phyloP scores from a whole-genome alignment of 2,888 invertebrate species.

The Zonitis immaculata region DNA sequence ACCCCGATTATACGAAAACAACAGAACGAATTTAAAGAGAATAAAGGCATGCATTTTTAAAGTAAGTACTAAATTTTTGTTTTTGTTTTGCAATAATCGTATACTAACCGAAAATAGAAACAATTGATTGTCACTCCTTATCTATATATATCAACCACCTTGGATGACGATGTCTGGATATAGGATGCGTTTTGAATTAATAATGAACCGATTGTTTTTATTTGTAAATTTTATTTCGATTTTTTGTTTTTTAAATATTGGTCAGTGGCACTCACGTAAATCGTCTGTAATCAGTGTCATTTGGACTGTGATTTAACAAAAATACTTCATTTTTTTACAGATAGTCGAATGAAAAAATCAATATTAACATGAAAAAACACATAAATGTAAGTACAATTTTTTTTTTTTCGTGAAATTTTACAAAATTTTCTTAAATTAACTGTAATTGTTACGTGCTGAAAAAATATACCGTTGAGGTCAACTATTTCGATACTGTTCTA shows the following conservation, averaged over 20 bases:
- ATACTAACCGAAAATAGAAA: not conserved
- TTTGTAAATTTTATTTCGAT: not conserved
- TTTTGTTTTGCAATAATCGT: no score
- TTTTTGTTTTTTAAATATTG: conserved; percentile 30
- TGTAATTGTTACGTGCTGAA: conserved; percentile 1
- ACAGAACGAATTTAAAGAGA: no score
- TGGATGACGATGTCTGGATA: not conserved
- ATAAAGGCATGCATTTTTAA: not conserved
- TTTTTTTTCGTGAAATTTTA: not conserved
- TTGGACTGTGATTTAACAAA: not conserved
- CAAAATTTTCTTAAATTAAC: no score
- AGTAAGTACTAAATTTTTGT: no score
- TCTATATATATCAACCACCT: not conserved
- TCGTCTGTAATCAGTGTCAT: conserved; percentile 15
- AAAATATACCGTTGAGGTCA: not conserved
- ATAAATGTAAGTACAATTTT: conserved; percentile 7
- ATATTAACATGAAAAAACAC: conserved; percentile 7
- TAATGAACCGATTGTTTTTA: not conserved
- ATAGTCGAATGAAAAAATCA: not conserved
- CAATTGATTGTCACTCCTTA: not conserved
- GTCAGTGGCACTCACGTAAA: conserved; percentile 41
- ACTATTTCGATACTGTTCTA: not conserved
- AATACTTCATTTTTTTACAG: not conserved
- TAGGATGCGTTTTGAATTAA: not conserved
- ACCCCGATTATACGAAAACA: no score